Base-by-base conservation (phyloP, 2,113 vertebrate species). In the Sinosuthora webbiana region DNA sequence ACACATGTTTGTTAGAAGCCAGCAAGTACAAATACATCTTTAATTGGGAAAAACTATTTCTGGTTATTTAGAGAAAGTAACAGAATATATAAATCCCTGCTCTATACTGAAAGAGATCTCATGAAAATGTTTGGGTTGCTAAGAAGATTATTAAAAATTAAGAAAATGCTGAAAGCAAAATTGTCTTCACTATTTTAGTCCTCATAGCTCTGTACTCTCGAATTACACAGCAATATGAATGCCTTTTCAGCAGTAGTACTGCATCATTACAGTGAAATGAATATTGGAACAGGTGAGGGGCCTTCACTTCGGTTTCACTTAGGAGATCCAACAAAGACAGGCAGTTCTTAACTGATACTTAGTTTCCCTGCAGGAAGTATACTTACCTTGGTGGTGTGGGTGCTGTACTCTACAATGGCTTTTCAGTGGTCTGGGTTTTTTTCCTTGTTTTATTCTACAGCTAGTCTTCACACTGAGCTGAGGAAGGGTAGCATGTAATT, bases 401-500 rank as follows among this genome's bases (percentile, higher is more conserved):
- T 53, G 60, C 31, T 31, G 69, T 87, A 37, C 21, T 50, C 17
- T 70, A 28, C 44, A 64, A n/a, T 42, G 39, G 37, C 50, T 71
- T 94, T 93, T 59, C 56, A 44, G 44, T 28, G 62, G 27, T 15
- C n/a, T 83, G 30, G 19, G 0, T 6, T 77, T 73, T 41, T 91
- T 86, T 42, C 41, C 45, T 47, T 76, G 35, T 64, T 80, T 84
- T 89, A 55, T 89, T 89, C 60, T 92, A 41, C 56, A 68, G 52
- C 57, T 62, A 91, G 53, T 73, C 70, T 82, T 93, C 82, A 53
- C 75, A 65, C 74, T 50, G 71, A 85, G 67, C 80, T 96, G 77
- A 94, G 56, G 77, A 94, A 91, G 77, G 64, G 64, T 92, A 87
- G 52, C n/a, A 23, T 92, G 73, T 93, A 87, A 90, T 96, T 95